Percentiles rank a stretch among this genome's conserved stretches.
Conservation (phyloP, 2,888 invertebrate species). For the Balanococcus diminutus region DNA sequence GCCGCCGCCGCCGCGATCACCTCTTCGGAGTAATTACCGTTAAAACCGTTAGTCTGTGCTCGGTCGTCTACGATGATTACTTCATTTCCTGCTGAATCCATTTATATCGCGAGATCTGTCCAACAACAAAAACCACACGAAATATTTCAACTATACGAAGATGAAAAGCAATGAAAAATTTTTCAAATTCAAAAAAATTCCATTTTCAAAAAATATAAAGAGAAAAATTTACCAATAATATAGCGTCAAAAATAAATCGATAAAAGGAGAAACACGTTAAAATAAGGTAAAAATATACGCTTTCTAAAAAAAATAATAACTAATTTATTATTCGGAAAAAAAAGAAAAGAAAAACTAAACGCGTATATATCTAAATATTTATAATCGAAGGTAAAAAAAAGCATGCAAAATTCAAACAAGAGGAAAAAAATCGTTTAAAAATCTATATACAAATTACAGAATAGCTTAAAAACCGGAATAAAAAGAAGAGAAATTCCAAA, state of each 20-base stretch:
- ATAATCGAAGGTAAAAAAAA: background rate
- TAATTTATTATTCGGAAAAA: background rate
- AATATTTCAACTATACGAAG: conserved; percentile 48
- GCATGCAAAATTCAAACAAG: background rate
- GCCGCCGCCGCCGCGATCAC: background rate
- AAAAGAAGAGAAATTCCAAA: background rate
- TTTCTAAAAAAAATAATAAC: background rate
- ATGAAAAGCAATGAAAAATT: background rate
- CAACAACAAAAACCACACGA: conserved; percentile 53
- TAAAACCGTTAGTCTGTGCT: conserved; percentile 41
- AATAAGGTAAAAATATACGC: too few relatives aligned
- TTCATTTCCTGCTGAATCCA: conserved; percentile 52
- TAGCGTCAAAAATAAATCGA: too few relatives aligned
- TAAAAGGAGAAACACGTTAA: too few relatives aligned
- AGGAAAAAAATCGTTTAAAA: background rate
- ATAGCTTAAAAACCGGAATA: background rate
- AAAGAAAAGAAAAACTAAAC: background rate
- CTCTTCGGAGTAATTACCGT: conserved; percentile 41
- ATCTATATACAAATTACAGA: background rate
- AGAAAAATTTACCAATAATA: too few relatives aligned
- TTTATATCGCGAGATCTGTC: conserved; percentile 50
- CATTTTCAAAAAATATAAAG: background rate
- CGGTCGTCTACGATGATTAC: conserved; percentile 40
- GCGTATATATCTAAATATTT: background rate
- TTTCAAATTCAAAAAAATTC: background rate